Evolutionary conservation across 2,888 invertebrate genomes (phyloP).

Genomic region (Parnassius glacialis): DNA sequence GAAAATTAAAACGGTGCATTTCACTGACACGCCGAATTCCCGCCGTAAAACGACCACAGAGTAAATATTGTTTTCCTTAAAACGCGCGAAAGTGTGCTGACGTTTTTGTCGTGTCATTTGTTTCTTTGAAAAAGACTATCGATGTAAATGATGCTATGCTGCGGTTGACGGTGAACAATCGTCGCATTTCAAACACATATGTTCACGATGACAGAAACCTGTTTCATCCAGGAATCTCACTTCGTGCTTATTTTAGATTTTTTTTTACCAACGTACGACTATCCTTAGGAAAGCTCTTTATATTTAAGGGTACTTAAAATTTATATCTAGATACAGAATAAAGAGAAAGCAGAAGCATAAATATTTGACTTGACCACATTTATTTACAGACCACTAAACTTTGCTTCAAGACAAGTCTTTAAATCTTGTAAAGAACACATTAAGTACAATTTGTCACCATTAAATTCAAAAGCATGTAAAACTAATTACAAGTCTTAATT

Average conservation of each 20-base stretch:
- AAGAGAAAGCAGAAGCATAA: neutral
- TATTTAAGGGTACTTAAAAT: neutral
- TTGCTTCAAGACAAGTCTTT: constrained; percentile 9
- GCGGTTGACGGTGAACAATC: constrained; percentile 4
- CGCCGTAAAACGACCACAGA: constrained; percentile 65
- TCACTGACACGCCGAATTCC: constrained; percentile 49
- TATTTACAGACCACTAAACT: constrained; percentile 5
- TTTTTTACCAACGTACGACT: no score
- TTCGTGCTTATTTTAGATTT: no score
- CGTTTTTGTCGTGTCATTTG: constrained; percentile 41
- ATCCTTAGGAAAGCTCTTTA: no score
- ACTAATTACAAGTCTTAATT: constrained; percentile 75
- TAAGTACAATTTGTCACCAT: constrained; percentile 21
- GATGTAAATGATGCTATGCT: constrained; percentile 24
- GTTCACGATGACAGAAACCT: neutral
- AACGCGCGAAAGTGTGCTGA: constrained; percentile 44
- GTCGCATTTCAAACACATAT: constrained; percentile 11
- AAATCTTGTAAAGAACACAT: constrained; percentile 12
- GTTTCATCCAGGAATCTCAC: neutral
- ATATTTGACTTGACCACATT: neutral
- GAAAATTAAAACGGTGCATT: constrained; percentile 64
- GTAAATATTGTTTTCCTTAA: constrained; percentile 52
- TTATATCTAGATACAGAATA: neutral
- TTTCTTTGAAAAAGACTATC: constrained; percentile 35
- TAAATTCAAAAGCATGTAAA: constrained; percentile 32